Percentiles rank a stretch among this genome's conserved stretches.
phyloP scores from a whole-genome alignment of 2,888 invertebrate species.

The Synanthedon vespiformis region DNA sequence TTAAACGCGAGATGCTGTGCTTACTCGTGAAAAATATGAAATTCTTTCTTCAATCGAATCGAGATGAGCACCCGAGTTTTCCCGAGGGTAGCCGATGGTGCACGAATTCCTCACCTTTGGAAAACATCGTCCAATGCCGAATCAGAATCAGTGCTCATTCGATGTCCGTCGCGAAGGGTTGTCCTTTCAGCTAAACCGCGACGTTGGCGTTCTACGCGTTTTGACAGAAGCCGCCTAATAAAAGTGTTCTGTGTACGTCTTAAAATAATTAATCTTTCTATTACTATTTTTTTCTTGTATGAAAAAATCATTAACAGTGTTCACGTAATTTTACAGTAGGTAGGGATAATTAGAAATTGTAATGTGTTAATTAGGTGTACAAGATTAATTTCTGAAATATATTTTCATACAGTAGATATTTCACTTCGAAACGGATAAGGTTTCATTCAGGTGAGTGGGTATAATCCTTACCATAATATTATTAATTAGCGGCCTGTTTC shows the following conservation, averaged over 20 bases:
- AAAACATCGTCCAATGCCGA: slow-evolving; percentile 61
- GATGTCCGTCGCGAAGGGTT: slow-evolving; percentile 33
- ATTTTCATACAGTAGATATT: no score
- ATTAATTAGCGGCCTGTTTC: no score
- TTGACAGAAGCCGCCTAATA: not conserved
- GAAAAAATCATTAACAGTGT: no score
- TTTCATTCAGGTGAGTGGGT: no score
- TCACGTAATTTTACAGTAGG: no score
- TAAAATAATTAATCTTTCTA: no score
- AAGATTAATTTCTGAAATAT: no score
- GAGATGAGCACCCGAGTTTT: slow-evolving; percentile 48
- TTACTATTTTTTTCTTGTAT: no score
- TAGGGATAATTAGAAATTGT: no score
- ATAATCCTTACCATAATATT: no score
- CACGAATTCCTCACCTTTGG: slow-evolving; percentile 63
- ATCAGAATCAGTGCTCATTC: slow-evolving; percentile 57
- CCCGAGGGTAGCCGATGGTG: slow-evolving; percentile 44
- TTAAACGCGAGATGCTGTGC: not conserved
- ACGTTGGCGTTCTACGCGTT: not conserved
- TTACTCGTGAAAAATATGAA: slow-evolving; percentile 39
- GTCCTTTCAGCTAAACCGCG: slow-evolving; percentile 14
- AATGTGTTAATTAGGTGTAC: no score
- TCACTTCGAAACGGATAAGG: no score
- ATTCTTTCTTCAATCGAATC: slow-evolving; percentile 56
- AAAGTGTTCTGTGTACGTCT: not conserved